Evolutionary conservation across 2,888 invertebrate species (phyloP).

Genomic region (Amaurobius ferox): DNA sequence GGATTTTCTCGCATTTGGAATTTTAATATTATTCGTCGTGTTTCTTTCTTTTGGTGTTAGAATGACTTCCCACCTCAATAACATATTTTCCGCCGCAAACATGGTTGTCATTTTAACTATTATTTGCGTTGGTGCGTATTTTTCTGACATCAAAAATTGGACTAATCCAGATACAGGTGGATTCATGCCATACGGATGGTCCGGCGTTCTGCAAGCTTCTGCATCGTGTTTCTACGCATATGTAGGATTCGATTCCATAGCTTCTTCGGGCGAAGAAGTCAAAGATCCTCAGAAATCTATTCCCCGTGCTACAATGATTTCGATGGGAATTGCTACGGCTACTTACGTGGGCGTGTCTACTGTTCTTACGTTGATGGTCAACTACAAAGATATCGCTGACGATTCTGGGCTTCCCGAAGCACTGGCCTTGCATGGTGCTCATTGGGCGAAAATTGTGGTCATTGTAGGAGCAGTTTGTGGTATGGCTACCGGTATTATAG

Average conservation of each 20-base stretch:
- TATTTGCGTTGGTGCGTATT: constrained; percentile 89
- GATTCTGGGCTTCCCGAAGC: constrained; percentile 88
- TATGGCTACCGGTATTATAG: constrained; percentile 91
- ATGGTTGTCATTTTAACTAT: constrained; percentile 86
- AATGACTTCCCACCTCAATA: constrained; percentile 87
- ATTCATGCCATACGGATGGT: constrained; percentile 86
- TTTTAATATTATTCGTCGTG: constrained; percentile 67
- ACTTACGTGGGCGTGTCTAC: constrained; percentile 87
- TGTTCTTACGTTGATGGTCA: constrained; percentile 89
- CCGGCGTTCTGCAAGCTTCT: constrained; percentile 85
- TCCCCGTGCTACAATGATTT: constrained; percentile 88
- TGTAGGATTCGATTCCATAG: constrained; percentile 89
- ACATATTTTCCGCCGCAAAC: constrained; percentile 87
- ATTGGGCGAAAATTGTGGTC: constrained; percentile 90
- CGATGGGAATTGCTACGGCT: constrained; percentile 87
- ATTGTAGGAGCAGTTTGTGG: constrained; percentile 91
- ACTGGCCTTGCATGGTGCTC: constrained; percentile 85
- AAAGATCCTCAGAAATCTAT: constrained; percentile 82
- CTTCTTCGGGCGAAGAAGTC: constrained; percentile 91
- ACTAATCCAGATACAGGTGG: constrained; percentile 81
- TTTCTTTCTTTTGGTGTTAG: constrained; percentile 73
- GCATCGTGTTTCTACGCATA: constrained; percentile 95
- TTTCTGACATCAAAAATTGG: constrained; percentile 90
- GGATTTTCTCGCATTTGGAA: constrained; percentile 72
- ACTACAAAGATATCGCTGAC: constrained; percentile 83